phyloP scores from a whole-genome alignment of 2,797 vertebrate genomes.

The Semotilus atromaculatus region DNA sequence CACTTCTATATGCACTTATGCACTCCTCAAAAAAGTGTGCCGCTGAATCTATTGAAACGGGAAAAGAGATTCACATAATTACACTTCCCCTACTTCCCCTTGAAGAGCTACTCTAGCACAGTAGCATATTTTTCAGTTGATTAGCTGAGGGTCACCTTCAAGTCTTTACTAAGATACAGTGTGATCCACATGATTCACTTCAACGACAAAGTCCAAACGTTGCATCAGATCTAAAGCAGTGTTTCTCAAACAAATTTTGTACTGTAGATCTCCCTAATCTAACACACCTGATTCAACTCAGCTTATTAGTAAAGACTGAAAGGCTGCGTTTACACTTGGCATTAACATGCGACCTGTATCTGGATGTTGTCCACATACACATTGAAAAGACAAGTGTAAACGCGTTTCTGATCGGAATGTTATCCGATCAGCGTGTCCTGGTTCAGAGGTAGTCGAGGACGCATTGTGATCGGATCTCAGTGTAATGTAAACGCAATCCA shows the following conservation, averaged over 20 bases:
- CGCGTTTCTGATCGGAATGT: too few relatives aligned
- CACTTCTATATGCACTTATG: constrained; percentile 69
- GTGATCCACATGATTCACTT: neutral
- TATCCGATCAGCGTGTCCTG: too few relatives aligned
- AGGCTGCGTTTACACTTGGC: too few relatives aligned
- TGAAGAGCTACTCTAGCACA: neutral
- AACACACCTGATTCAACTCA: neutral
- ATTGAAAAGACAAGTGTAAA: too few relatives aligned
- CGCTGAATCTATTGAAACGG: constrained; percentile 65
- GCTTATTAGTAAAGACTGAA: neutral
- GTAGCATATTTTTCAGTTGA: constrained; percentile 2
- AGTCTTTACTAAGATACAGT: neutral
- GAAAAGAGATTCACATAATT: neutral
- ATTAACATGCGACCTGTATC: too few relatives aligned
- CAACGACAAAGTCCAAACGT: neutral
- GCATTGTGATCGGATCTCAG: too few relatives aligned
- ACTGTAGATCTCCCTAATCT: neutral
- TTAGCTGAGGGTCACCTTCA: constrained; percentile 27
- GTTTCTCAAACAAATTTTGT: too few relatives aligned
- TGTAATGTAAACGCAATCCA: too few relatives aligned
- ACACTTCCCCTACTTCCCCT: constrained; percentile 1
- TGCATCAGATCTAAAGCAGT: neutral
- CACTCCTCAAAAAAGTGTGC: constrained; percentile 77
- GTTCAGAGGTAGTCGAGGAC: too few relatives aligned
- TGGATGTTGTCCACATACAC: too few relatives aligned